phyloP scores from a whole-genome alignment of 2,113 vertebrate genomes.

The Poicephalus gulielmi region DNA sequence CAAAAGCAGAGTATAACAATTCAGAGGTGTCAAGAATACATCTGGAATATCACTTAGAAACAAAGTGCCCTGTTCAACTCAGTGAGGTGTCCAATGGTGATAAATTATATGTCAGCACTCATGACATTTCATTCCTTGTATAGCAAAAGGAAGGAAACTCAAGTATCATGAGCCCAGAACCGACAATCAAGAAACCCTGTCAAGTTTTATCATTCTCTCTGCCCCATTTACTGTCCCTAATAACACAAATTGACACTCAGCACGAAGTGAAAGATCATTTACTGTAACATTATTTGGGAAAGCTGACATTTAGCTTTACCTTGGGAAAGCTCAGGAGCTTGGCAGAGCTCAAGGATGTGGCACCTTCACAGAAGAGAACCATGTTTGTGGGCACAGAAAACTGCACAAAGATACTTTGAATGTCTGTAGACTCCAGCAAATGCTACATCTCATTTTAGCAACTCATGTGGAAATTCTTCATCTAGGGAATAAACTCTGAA shows the following conservation, averaged over 20 bases:
- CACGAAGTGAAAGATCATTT: background rate
- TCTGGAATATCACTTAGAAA: background rate
- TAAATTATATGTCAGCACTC: background rate
- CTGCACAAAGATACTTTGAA: background rate
- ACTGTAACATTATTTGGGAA: background rate
- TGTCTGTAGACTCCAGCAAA: background rate
- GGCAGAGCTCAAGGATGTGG: background rate
- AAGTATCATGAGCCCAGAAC: background rate
- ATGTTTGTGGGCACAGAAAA: background rate
- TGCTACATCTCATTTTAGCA: background rate
- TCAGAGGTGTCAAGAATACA: background rate
- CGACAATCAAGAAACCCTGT: background rate
- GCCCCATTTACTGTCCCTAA: background rate
- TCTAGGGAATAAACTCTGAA: background rate
- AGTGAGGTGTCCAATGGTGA: background rate
- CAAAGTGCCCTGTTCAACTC: background rate
- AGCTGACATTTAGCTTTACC: background rate
- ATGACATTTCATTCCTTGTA: background rate
- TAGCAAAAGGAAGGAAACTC: background rate
- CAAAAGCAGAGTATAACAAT: background rate
- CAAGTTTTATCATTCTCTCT: background rate
- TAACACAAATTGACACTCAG: background rate
- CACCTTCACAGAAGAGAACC: background rate
- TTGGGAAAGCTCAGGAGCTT: background rate
- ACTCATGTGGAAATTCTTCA: background rate